These are phyloP conservation scores for Malachius bipustulatus DNA, from an alignment of 2,888 invertebrate genomes.

Conservation along the genomic window DNA sequence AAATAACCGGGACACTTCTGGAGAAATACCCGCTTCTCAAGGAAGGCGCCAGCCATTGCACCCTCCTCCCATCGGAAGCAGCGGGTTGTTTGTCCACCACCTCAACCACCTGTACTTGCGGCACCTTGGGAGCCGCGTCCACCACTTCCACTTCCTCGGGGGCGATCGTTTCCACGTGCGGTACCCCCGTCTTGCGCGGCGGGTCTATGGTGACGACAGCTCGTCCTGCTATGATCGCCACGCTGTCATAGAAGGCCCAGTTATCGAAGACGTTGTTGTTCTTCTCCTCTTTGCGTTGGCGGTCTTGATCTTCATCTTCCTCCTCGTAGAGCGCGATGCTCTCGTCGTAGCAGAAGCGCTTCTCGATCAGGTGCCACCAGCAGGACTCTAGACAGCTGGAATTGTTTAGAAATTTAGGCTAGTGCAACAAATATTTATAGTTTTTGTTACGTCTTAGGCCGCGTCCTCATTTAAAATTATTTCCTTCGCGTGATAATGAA, in stretches of 20 bases:
- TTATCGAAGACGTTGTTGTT: conserved; percentile 34
- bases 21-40: conserved; percentile 12
- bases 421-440: too few species aligned
- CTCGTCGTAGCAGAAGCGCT: conserved; percentile 61
- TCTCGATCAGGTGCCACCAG: conserved; percentile 63
- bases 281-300: conserved; percentile 27
- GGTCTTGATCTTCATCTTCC: conserved; percentile 22
- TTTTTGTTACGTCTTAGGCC: too few species aligned
- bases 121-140: background rate
- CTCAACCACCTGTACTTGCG: background rate
- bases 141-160: conserved; percentile 21
- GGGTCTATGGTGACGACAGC: conserved; percentile 36
- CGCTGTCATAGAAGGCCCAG: conserved; percentile 36
- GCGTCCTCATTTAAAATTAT: too few species aligned
- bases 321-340: conserved; percentile 51
- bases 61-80: too few species aligned
- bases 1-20: conserved; percentile 17
- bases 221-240: conserved; percentile 34
- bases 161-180: conserved; percentile 17
- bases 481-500: too few species aligned
- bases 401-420: too few species aligned
- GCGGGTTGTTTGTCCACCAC: too few species aligned
- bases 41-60: too few species aligned
- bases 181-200: conserved; percentile 21
- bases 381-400: conserved; percentile 56